Percentiles rank a stretch among this genome's conserved stretches.
Conservation (phyloP, 2,797 vertebrate species). For the Rhabdophis nuchalis region DNA sequence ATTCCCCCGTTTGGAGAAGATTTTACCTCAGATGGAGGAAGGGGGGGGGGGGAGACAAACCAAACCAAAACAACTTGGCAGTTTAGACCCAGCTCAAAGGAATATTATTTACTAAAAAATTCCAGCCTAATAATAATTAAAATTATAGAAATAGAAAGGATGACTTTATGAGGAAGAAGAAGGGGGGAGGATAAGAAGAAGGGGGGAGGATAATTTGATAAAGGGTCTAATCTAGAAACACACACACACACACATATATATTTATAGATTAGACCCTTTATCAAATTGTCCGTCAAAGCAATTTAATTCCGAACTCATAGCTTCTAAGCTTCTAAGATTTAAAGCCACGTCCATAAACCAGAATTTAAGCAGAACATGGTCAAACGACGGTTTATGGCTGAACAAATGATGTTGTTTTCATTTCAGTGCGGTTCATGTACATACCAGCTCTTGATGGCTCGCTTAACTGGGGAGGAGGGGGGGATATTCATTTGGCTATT, state of each 20-base stretch:
- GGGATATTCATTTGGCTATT: neutral
- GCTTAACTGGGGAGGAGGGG: too few relatives aligned
- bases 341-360: neutral
- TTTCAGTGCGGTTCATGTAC: neutral
- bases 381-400: neutral
- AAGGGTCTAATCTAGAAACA: too few relatives aligned
- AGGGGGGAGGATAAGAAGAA: neutral
- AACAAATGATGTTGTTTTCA: neutral
- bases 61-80: neutral
- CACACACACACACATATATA: too few relatives aligned
- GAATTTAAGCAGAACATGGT: neutral
- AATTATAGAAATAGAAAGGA: neutral
- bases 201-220: too few relatives aligned
- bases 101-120: neutral
- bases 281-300: neutral
- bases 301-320: neutral
- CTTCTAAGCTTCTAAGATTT: neutral
- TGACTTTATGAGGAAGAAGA: neutral
- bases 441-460: too few relatives aligned
- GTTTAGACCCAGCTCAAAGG: slow-evolving; percentile 17
- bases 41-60: too few relatives aligned
- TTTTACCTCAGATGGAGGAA: slow-evolving; percentile 51
- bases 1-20: slow-evolving; percentile 45
- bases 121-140: neutral
- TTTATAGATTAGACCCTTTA: neutral